Conservation (phyloP, 2,113 vertebrate species). For the Neofelis nebulosa region DNA sequence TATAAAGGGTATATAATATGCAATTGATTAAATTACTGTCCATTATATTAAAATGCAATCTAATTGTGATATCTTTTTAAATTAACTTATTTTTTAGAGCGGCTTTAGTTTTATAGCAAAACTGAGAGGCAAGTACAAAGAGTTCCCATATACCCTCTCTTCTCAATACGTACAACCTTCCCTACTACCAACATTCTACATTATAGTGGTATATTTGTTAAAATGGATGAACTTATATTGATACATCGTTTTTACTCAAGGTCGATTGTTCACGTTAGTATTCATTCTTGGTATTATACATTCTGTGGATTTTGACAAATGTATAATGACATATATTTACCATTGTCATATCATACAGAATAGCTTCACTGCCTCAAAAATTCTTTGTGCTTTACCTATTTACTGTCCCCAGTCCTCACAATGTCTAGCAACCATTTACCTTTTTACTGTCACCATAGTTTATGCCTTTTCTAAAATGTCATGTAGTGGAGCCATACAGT, state of each 20-base stretch:
- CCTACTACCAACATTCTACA: background rate
- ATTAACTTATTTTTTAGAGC: background rate
- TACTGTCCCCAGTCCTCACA: background rate
- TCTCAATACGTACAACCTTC: background rate
- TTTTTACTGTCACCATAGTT: background rate
- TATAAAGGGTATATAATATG: background rate
- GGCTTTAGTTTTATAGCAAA: background rate
- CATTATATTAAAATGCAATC: background rate
- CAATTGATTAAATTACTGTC: background rate
- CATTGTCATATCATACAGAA: background rate
- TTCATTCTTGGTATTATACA: background rate
- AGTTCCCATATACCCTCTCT: background rate
- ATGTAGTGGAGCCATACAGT: background rate
- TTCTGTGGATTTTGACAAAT: background rate
- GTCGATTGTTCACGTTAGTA: background rate
- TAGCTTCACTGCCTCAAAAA: background rate
- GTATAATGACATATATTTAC: background rate
- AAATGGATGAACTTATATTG: background rate
- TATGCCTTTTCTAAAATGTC: background rate
- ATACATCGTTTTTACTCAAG: background rate
- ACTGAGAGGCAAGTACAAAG: background rate
- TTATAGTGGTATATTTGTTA: background rate
- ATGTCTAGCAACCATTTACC: background rate
- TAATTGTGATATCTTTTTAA: background rate
- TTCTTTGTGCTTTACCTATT: background rate